A percentile compares a stretch with the other conserved stretches of the same genome.
These are phyloP conservation scores for Cerceris rybyensis DNA, from an alignment of 2,888 invertebrate genomes.

Conservation along the genomic window DNA sequence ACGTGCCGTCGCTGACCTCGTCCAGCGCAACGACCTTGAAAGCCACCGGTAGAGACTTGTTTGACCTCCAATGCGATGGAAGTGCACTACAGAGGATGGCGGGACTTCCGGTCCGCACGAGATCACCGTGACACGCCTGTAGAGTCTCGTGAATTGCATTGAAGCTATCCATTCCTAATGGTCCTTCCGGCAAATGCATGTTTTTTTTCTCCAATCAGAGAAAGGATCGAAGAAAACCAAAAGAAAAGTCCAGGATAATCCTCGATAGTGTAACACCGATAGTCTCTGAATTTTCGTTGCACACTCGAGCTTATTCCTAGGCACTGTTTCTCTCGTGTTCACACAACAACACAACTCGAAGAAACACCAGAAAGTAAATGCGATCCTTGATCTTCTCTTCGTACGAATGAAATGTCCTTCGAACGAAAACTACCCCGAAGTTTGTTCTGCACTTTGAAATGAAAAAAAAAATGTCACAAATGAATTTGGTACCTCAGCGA, in stretches of 20 bases:
- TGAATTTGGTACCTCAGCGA: constrained; percentile 36
- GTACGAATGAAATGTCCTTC: neutral
- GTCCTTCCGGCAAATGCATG: constrained; percentile 88
- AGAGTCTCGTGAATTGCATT: constrained; percentile 90
- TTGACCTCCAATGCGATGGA: constrained; percentile 98
- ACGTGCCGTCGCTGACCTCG: constrained; percentile 96
- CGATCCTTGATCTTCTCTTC: neutral
- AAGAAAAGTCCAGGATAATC: neutral
- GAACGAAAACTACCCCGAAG: neutral
- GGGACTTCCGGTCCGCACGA: constrained; percentile 97
- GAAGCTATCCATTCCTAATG: constrained; percentile 89
- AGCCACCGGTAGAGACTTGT: constrained; percentile 97
- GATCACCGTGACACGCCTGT: constrained; percentile 95
- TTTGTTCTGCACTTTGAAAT: neutral
- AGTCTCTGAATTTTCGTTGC: neutral
- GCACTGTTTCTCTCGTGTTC: neutral
- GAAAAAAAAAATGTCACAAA: constrained; percentile 28
- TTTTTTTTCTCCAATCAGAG: too few relatives aligned
- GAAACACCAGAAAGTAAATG: neutral
- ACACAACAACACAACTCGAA: neutral
- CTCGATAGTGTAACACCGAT: neutral
- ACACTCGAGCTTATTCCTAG: neutral
- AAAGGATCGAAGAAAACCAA: neutral
- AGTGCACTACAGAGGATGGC: constrained; percentile 96
- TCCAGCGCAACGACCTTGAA: constrained; percentile 98